A percentile compares a stretch with the other conserved stretches of the same genome.
Evolutionary conservation across 2,888 invertebrate species (phyloP).

Genomic region (Rotaria socialis): DNA sequence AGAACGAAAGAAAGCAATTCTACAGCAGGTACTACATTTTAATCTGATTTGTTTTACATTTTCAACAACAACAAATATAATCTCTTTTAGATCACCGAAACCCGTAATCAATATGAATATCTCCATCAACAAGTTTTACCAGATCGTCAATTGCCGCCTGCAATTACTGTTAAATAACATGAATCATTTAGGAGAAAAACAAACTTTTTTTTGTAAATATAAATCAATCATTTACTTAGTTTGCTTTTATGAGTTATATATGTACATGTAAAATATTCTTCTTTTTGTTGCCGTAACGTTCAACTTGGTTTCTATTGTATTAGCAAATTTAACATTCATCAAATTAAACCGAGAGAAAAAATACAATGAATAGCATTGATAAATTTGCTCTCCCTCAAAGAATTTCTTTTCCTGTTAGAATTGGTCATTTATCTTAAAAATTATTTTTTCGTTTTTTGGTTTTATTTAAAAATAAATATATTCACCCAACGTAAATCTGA

Average conservation of each 20-base stretch:
- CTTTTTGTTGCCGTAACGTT: neutral
- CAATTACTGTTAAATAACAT: neutral
- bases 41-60: neutral
- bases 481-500: too few species aligned
- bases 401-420: too few species aligned
- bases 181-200: too few species aligned
- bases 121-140: neutral
- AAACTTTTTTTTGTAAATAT: neutral
- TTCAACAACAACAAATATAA: too few species aligned
- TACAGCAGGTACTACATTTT: neutral
- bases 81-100: neutral
- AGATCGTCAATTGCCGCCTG: slow-evolving; percentile 10
- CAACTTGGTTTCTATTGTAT: neutral
- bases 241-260: neutral
- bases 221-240: neutral
- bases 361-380: too few species aligned
- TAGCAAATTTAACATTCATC: neutral
- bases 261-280: neutral
- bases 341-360: neutral
- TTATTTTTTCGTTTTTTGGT: too few species aligned
- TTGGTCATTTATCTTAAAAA: too few species aligned
- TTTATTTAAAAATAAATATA: too few species aligned
- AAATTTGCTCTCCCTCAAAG: too few species aligned
- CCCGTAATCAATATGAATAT: neutral
- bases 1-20: neutral